Percentiles rank a stretch among this genome's conserved stretches.
Conservation (phyloP, 2,113 vertebrate species). For the Trogon surrucura region DNA sequence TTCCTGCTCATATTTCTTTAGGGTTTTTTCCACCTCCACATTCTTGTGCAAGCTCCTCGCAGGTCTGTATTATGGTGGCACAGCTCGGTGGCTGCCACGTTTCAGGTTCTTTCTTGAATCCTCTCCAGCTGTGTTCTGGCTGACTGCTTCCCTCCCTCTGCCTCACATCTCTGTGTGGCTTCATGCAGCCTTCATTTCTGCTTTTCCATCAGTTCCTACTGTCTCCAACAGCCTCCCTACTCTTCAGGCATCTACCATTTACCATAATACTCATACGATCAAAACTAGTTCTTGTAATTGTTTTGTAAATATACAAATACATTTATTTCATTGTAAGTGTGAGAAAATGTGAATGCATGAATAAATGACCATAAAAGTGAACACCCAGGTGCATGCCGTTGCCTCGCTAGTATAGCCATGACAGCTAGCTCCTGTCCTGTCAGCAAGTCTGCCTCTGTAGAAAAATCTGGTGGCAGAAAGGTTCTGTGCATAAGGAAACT, state of each 20-base stretch:
- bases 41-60: not conserved
- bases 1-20: not conserved
- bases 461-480: not conserved
- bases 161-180: not conserved
- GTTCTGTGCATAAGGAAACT: not conserved
- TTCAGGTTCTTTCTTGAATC: not conserved
- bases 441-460: not conserved
- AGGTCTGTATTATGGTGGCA: not conserved
- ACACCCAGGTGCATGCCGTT: not conserved
- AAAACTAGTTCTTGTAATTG: not conserved
- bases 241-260: not conserved
- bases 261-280: rapidly evolving
- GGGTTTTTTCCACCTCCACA: not conserved
- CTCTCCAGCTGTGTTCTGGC: not conserved
- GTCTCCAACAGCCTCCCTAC: not conserved
- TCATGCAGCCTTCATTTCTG: not conserved
- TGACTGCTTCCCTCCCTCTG: not conserved
- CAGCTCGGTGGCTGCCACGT: not conserved
- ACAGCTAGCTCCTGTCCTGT: not conserved
- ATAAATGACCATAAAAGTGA: not conserved
- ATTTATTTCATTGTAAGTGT: rapidly evolving
- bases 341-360: not conserved
- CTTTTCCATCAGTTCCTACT: not conserved
- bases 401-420: rapidly evolving
- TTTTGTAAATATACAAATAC: not conserved